Base-by-base conservation (phyloP, 2,888 invertebrate species). In the Willowsia nigromaculata region DNA sequence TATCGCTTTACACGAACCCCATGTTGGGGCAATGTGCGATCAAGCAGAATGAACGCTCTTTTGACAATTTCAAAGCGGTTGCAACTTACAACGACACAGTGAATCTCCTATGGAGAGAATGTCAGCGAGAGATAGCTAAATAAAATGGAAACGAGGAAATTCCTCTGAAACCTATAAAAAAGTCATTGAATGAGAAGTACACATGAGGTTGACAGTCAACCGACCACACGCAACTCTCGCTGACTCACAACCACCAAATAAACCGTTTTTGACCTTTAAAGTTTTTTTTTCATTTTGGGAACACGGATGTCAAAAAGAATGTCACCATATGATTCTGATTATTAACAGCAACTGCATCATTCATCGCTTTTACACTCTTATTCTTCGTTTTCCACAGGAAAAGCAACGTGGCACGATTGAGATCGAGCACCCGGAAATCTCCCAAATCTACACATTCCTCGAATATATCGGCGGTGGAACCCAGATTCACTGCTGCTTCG, bases 381-480 rank as follows among this genome's bases (percentile, higher is more conserved):
- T 76, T n/a, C n/a, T n/a, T 40, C 9, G 22, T 50, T 7, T 13
- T 47, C 25, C 11, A 13, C 87, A 91, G 91, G 90, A 90, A 68
- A 91, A 91, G 81, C 43, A 74, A 13, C 65, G 68, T 7, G 89
- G 86, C 25, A 80, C 68, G 22, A 43, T 90, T 40, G 85, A 85
- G 74, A 89, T 91, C 22, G 78, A 87, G n/a, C 74, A 80, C 25
- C 81, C 89, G 40, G 89, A 85, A 43, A 90, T 88, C n/a, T 88
- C 90, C 5, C 91, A 91, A 89, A 93, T 93, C 2, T 93, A 93
- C 91, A 94, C 95, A 2, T 96, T 96, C 93, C 93, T 95, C 78
- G 95, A 95, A 92, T 95, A 94, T 93, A 94, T 95, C 65, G 94
- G 94, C 90, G 94, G 94, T 71, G 95, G 95, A 22, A 94, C 94